Base-by-base conservation (phyloP, 2,113 vertebrate species). In the Psettodes erumei region DNA sequence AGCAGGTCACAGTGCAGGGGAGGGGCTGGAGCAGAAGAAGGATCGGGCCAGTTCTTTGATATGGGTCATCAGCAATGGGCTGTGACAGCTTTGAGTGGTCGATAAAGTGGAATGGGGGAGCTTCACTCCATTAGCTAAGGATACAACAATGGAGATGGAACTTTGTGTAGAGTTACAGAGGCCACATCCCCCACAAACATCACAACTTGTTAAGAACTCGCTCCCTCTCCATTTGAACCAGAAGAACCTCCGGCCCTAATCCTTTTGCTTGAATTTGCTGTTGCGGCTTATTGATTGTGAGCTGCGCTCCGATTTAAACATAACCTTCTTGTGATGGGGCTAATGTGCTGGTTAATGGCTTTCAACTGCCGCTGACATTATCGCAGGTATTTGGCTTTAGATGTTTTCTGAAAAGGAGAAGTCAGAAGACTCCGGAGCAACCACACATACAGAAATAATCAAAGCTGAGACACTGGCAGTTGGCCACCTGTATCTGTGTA, bases 91-190 rank as follows among this genome's bases (percentile, higher is more conserved):
- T n/a, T 28, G 74, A 82, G 79, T 32, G 85, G 82, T 92, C 84
- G 76, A 90, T 91, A 78, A 43, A 73, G 42, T 10, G 63, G 78
- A 74, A 60, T 74, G 75, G 13, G 25, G 10, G 64, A 69, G 71
- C 59, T 48, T 84, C 79, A 75, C 82, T 91, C 89, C 75, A 91
- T 93, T 94, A 92, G 81, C 38, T 21, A 47, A 8, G 76, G 45
- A 35, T 27, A 62, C 54, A 56, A 64, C 27, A 21, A 18, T 19
- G 48, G 38, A 66, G 50, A 50, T 30, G 60, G 30, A 74, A 72
- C 70, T 56, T 53, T 53, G 43, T 53, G 66, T 2, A 25, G 53
- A 30, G 30, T 35, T 28, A 4, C 33, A 68, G 47, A 63, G 21
- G 58, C 56, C 61, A 35, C 56, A 19, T 27, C 58, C 11, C 54